A percentile compares a stretch with the other conserved stretches of the same genome.
phyloP scores from a whole-genome alignment of 2,797 vertebrate species.

The Lagocephalus sceleratus region DNA sequence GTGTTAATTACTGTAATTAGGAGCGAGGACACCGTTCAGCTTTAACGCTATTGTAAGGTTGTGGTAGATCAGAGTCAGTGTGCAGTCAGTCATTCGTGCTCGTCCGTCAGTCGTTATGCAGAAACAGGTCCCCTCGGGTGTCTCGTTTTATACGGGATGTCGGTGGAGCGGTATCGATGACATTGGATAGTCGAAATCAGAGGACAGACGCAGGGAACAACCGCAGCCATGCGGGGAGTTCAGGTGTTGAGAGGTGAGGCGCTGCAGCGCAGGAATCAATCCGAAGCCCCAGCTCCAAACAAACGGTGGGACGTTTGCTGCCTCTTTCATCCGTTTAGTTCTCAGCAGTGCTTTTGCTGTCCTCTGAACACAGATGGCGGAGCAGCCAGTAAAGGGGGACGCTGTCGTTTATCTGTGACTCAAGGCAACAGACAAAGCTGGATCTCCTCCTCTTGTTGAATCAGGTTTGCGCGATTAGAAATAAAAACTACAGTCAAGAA shows the following conservation, averaged over 20 bases:
- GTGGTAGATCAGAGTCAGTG: background rate
- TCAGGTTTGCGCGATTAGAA: slow-evolving; percentile 30
- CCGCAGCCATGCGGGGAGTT: slow-evolving; percentile 9
- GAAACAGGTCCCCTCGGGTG: background rate
- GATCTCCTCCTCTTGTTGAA: slow-evolving; percentile 22
- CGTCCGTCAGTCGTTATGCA: too few species aligned
- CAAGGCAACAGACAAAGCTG: slow-evolving; percentile 26
- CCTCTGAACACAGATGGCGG: slow-evolving; percentile 1
- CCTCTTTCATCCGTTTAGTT: slow-evolving; percentile 14
- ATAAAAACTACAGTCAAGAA: slow-evolving; percentile 18
- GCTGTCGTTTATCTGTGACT: slow-evolving; percentile 25
- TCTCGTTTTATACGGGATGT: background rate
- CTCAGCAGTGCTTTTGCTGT: background rate
- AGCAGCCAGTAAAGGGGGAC: slow-evolving; percentile 10
- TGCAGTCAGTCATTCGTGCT: background rate
- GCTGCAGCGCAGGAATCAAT: slow-evolving; percentile 3
- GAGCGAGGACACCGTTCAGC: background rate
- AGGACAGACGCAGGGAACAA: slow-evolving; percentile 12
- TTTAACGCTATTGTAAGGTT: background rate
- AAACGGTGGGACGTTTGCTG: background rate
- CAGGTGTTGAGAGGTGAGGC: slow-evolving; percentile 11
- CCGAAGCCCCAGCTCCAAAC: too few species aligned
- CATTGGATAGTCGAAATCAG: background rate
- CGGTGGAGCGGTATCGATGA: background rate
- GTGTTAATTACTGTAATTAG: background rate